phyloP scores from a whole-genome alignment of 1,140 invertebrate genomes.

The Archivesica marissinica region DNA sequence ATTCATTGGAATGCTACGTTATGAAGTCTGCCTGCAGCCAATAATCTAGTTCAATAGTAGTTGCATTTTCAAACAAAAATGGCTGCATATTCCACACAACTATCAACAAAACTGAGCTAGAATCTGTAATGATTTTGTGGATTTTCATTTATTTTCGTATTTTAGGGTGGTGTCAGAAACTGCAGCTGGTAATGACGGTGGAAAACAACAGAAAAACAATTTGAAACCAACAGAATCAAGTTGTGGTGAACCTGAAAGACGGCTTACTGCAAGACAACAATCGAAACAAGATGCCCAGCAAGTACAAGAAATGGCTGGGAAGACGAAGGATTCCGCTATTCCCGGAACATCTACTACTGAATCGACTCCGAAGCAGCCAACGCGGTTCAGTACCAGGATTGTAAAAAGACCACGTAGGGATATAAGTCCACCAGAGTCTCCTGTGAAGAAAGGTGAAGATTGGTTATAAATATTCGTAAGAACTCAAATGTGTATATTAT shows the following conservation, averaged over 20 bases:
- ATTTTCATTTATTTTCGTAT: background rate
- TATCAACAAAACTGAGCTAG: too few species aligned
- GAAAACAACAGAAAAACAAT: constrained; percentile 46
- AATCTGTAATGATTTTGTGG: too few species aligned
- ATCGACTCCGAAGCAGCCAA: constrained; percentile 63
- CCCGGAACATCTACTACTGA: constrained; percentile 21
- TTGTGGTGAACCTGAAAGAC: background rate
- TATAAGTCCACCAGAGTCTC: constrained; percentile 73
- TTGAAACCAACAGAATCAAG: constrained; percentile 37
- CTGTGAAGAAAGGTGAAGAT: constrained; percentile 72
- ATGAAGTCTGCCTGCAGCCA: too few species aligned
- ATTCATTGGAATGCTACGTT: too few species aligned
- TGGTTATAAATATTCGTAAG: too few species aligned
- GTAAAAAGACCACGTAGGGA: constrained; percentile 73
- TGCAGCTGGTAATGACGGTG: background rate
- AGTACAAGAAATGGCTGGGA: background rate
- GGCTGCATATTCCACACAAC: too few species aligned
- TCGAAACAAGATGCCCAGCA: constrained; percentile 33
- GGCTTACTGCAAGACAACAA: constrained; percentile 32
- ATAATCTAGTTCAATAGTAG: too few species aligned
- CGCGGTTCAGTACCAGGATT: constrained; percentile 64
- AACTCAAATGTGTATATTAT: too few species aligned
- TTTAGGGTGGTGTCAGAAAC: constrained; percentile 1
- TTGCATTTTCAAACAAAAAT: too few species aligned
- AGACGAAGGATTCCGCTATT: background rate